Percentiles rank a stretch among this genome's conserved stretches.
Evolutionary conservation across 2,797 vertebrate species (phyloP).

Genomic region (Picus viridis): DNA sequence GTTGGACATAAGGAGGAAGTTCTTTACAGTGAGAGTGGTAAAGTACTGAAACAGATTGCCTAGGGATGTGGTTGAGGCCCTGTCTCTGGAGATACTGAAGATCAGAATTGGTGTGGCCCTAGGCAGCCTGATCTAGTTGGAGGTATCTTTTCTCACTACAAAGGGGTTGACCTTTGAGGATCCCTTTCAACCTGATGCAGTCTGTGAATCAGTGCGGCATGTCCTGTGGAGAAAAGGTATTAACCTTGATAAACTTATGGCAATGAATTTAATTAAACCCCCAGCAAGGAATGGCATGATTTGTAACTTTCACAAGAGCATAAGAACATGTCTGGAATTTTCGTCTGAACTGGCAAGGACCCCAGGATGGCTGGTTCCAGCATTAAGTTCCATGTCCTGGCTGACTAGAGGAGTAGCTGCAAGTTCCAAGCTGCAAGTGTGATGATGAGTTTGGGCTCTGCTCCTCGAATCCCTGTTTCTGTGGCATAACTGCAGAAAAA

Average conservation of each 20-base stretch:
- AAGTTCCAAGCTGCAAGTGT: not conserved
- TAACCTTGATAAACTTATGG: not conserved
- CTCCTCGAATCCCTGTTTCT: not conserved
- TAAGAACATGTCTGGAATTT: not conserved
- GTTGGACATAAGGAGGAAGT: too few species aligned
- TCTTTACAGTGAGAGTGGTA: too few species aligned
- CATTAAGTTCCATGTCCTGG: not conserved
- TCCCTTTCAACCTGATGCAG: too few species aligned
- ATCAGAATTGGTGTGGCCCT: too few species aligned
- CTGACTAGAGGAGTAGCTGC: not conserved
- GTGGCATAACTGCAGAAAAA: not conserved
- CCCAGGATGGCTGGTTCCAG: not conserved
- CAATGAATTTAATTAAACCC: not conserved
- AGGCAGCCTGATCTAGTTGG: too few species aligned
- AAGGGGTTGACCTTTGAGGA: too few species aligned
- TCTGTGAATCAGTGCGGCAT: accelerated
- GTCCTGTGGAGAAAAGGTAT: not conserved
- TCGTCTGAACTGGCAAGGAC: not conserved
- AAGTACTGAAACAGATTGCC: too few species aligned
- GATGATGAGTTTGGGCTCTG: not conserved
- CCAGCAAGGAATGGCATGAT: not conserved
- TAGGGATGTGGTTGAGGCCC: too few species aligned
- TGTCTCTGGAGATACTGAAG: too few species aligned
- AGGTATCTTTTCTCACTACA: too few species aligned
- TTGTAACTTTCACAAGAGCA: not conserved